phyloP scores from a whole-genome alignment of 1,140 invertebrate genomes.

The Drosophila auraria region DNA sequence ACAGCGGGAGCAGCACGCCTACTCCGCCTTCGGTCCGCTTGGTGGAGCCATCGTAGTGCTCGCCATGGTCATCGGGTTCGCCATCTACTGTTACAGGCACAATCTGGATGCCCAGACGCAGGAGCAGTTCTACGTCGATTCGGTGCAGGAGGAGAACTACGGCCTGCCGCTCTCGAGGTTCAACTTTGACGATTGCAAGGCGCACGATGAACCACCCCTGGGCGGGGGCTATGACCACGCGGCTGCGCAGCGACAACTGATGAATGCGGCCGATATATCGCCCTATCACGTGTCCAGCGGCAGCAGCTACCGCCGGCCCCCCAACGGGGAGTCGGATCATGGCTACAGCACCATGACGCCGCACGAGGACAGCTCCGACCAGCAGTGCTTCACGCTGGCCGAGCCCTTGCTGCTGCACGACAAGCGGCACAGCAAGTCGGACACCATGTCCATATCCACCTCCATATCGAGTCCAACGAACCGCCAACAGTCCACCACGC shows the following conservation, averaged over 20 bases:
- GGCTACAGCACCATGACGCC: constrained; percentile 98
- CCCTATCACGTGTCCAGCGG: constrained; percentile 94
- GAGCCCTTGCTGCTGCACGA: constrained; percentile 87
- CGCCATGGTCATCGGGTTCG: constrained; percentile 87
- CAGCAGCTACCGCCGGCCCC: constrained; percentile 89
- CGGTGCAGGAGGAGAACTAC: constrained; percentile 86
- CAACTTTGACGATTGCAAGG: constrained; percentile 80
- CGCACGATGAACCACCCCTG: constrained; percentile 78
- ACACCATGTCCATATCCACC: constrained; percentile 88
- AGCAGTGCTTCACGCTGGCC: constrained; percentile 90
- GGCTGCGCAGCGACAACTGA: constrained; percentile 75
- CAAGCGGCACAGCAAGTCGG: constrained; percentile 87
- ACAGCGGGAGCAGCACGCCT: constrained; percentile 86
- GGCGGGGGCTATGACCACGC: constrained; percentile 76
- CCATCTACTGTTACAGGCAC: constrained; percentile 89
- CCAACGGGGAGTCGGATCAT: constrained; percentile 95
- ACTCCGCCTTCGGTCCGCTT: constrained; percentile 88
- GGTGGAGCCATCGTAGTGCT: constrained; percentile 88
- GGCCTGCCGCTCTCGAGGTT: constrained; percentile 80
- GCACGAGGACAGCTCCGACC: constrained; percentile 93
- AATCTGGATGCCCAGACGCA: constrained; percentile 87
- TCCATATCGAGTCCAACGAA: constrained; percentile 86
- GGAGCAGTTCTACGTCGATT: constrained; percentile 86
- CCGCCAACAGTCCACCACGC: constrained; percentile 65
- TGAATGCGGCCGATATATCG: constrained; percentile 89